Percentiles rank a stretch among this genome's conserved stretches.
phyloP scores from a whole-genome alignment of 2,888 invertebrate genomes.

The Pachliopta kotzebuea region DNA sequence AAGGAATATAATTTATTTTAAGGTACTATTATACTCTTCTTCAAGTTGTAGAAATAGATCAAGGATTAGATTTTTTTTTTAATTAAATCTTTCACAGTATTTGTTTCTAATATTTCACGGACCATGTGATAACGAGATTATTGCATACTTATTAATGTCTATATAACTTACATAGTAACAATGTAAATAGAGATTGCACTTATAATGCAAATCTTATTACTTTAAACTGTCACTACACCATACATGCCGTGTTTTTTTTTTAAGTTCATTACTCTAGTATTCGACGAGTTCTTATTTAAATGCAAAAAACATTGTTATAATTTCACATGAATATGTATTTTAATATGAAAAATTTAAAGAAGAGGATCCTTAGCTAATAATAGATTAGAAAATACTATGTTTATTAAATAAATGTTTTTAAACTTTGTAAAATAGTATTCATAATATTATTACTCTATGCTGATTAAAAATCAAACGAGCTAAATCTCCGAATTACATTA shows the following conservation, averaged over 20 bases:
- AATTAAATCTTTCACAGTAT: too few relatives aligned
- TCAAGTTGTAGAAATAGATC: too few relatives aligned
- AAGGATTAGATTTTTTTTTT: too few relatives aligned
- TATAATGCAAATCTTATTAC: not conserved
- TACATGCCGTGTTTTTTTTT: not conserved
- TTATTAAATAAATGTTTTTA: too few relatives aligned
- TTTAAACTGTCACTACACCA: not conserved
- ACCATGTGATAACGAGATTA: not conserved
- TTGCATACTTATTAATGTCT: not conserved
- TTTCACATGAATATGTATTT: not conserved
- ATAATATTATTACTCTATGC: too few relatives aligned
- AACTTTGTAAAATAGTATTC: too few relatives aligned
- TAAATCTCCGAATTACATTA: too few relatives aligned
- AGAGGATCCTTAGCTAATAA: not conserved
- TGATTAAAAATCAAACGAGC: too few relatives aligned
- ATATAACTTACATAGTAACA: not conserved
- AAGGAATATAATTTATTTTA: too few relatives aligned
- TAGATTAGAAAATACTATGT: not conserved
- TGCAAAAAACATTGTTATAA: not conserved
- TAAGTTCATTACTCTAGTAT: not conserved
- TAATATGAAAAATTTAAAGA: not conserved
- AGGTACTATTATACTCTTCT: too few relatives aligned
- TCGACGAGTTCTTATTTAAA: not conserved
- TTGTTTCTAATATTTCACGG: too few relatives aligned
- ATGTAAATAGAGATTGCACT: not conserved